Evolutionary conservation across 2,888 invertebrate genomes (phyloP), one percentile per base, ranked within the genome.

Genomic region (Horisme vitalbata): DNA sequence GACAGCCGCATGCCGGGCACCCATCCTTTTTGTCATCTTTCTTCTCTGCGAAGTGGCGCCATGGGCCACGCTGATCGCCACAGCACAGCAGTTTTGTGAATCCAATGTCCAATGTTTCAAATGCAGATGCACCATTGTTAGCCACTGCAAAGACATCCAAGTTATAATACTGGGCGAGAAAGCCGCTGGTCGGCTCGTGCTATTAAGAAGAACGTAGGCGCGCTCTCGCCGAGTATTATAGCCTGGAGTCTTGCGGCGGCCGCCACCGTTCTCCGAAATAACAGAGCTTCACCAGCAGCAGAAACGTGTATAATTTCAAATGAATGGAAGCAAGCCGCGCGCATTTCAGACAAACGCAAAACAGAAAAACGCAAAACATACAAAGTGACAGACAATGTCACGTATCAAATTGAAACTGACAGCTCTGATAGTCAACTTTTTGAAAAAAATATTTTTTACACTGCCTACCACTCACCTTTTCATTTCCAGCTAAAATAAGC

Each of bases 181-280:
- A 59, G 63, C 65, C 65, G 69, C 68, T 66, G 63, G 76, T 69
- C 68, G 65, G 76, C 66, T 66, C 61, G 64, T 81, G 83, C 75
- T 83, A 82, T 78, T 79, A 67, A 62, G 83, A 79, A 77, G 82
- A 83, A 83, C 79, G 75, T 70, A 60, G 47, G 66, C 65, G 64
- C 67, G 61, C 62, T 56, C 67, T 69, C 71, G 73, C 72, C 77
- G 75, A 85, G 84, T 84, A 84, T 84, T 83, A 82, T 78, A 84
- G 73, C 71, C 62, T 76, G 80, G 80, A 75, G 69, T 77, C 75
- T 71, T 51, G 68, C 65, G 64, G 72, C 70, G 70, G 76, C 73
- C 73, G 68, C 79, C 77, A 74, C 75, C 80, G 81, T 83, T 81
- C 85, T 82, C 78, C 84, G 69, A 79, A 83, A 83, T 83, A 85